Conservation (phyloP, 2,113 vertebrate genomes). For the Grammomys surdaster region DNA sequence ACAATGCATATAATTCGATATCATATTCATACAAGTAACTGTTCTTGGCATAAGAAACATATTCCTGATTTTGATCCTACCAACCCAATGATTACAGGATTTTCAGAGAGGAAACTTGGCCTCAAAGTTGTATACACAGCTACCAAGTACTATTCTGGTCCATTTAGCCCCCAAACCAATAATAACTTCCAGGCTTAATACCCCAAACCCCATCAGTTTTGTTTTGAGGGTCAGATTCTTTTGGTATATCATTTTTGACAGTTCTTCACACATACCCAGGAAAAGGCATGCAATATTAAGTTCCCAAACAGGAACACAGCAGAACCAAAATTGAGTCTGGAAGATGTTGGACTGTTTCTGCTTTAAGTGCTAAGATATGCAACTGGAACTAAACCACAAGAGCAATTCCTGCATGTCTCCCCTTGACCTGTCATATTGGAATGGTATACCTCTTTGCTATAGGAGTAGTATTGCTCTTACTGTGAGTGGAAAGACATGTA, state of each 20-base stretch:
- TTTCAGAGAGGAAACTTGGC: neutral
- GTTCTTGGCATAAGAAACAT: neutral
- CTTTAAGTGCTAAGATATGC: neutral
- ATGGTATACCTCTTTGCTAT: neutral
- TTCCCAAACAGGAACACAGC: neutral
- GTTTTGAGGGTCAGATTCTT: neutral
- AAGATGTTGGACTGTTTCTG: neutral
- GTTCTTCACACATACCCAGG: neutral
- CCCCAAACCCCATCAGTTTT: neutral
- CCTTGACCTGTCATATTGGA: neutral
- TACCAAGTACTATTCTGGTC: neutral
- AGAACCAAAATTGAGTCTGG: neutral
- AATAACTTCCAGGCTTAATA: slow-evolving; percentile 21
- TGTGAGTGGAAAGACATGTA: neutral
- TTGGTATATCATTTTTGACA: slow-evolving; percentile 33
- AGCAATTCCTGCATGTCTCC: neutral
- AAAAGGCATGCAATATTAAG: neutral
- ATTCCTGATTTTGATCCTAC: neutral
- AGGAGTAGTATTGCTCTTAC: neutral
- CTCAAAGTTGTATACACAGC: slow-evolving; percentile 19
- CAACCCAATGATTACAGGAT: neutral
- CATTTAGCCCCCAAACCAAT: neutral
- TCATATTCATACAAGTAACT: neutral
- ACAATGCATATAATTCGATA: neutral
- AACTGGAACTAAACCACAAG: neutral